These are phyloP conservation scores for Caenorhabditis angaria DNA, from an alignment of 2,888 invertebrate genomes.

Conservation along the genomic window DNA sequence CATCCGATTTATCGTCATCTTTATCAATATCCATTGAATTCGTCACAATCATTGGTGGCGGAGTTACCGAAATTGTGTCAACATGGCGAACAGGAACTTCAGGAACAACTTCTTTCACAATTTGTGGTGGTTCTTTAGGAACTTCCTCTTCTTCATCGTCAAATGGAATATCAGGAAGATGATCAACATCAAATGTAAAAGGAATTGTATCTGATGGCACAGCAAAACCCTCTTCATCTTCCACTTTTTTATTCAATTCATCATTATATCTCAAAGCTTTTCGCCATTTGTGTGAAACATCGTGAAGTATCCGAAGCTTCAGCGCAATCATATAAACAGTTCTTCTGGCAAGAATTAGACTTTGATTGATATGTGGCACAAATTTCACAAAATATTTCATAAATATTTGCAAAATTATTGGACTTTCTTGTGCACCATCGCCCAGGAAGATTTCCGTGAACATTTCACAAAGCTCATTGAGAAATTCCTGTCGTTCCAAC, in stretches of 20 bases:
- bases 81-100: background rate
- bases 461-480: constrained; percentile 66
- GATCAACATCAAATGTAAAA: constrained; percentile 5
- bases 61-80: background rate
- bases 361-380: constrained; percentile 46
- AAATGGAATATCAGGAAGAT: constrained; percentile 6
- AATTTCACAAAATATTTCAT: constrained; percentile 36
- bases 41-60: background rate
- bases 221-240: constrained; percentile 7
- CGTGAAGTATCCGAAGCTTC: constrained; percentile 15
- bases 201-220: background rate
- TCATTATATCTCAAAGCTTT: constrained; percentile 3
- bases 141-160: constrained; percentile 5
- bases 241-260: constrained; percentile 1
- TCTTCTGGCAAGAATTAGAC: constrained; percentile 57
- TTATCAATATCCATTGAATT: background rate
- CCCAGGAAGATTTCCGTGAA: constrained; percentile 43
- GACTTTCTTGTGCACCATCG: background rate
- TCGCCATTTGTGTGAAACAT: constrained; percentile 7
- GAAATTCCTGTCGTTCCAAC: constrained; percentile 65
- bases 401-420: constrained; percentile 8
- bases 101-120: background rate
- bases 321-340: constrained; percentile 42
- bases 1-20: background rate
- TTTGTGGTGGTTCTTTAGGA: background rate